A percentile compares a stretch with the other conserved stretches of the same genome.
phyloP scores from a whole-genome alignment of 2,888 invertebrate species.

The Tricholauxania praeusta region DNA sequence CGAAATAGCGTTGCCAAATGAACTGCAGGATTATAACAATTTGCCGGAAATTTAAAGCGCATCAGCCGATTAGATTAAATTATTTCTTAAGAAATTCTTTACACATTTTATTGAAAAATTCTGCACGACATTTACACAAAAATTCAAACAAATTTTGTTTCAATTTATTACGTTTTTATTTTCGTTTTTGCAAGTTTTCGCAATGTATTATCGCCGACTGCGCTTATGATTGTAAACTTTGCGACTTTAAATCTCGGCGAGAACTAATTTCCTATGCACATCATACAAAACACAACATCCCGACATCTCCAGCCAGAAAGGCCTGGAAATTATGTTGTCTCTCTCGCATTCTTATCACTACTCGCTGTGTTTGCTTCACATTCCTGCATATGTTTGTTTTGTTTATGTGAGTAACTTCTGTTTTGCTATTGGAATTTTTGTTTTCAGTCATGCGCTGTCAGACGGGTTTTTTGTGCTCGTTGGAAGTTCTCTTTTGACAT shows the following conservation, averaged over 20 bases:
- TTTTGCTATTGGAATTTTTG: conserved; percentile 10
- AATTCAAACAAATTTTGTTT: too few relatives aligned
- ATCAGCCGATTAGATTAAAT: neutral
- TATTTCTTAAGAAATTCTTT: neutral
- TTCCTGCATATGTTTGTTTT: conserved; percentile 7
- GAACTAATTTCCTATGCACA: conserved; percentile 20
- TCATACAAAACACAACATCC: conserved; percentile 2
- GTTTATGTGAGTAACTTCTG: conserved; percentile 7
- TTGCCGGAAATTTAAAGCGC: neutral
- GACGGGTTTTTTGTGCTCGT: neutral
- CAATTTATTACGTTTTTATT: neutral
- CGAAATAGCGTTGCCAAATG: neutral
- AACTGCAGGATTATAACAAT: neutral
- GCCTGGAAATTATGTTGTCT: neutral
- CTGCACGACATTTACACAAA: neutral
- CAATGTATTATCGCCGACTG: neutral
- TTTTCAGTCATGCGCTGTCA: conserved; percentile 18
- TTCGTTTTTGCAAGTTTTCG: neutral
- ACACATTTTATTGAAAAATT: neutral
- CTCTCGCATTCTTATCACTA: conserved; percentile 23
- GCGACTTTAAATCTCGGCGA: conserved; percentile 28
- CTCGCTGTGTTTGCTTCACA: neutral
- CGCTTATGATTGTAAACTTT: conserved; percentile 5
- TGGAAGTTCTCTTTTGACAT: neutral
- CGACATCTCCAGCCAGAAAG: conserved; percentile 14